A percentile compares a stretch with the other conserved stretches of the same genome.
Evolutionary conservation across 2,797 vertebrate genomes (phyloP).

Genomic region (Gallinago nigripennis): DNA sequence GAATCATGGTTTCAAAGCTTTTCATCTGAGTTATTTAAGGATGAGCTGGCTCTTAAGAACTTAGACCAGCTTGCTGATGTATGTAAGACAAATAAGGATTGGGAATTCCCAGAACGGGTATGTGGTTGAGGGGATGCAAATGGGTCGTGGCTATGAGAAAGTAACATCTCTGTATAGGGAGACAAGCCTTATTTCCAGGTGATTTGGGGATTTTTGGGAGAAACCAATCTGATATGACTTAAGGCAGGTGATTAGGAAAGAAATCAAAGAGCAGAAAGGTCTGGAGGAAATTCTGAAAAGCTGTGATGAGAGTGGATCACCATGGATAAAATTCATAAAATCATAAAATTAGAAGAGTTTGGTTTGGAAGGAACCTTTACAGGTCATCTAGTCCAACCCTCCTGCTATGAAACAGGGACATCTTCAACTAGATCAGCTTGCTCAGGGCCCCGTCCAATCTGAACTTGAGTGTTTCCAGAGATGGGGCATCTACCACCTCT

Average conservation of each 20-base stretch:
- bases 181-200: not conserved
- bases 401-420: not conserved
- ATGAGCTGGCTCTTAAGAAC: not conserved
- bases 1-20: not conserved
- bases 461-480: not conserved
- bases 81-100: not conserved
- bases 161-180: not conserved
- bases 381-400: not conserved
- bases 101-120: not conserved
- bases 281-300: not conserved
- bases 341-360: not conserved
- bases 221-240: not conserved
- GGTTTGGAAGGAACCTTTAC: not conserved
- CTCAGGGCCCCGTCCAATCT: not conserved
- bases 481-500: not conserved
- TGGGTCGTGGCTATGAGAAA: not conserved
- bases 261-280: not conserved
- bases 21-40: not conserved
- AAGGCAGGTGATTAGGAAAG: not conserved
- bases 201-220: not conserved
- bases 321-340: not conserved
- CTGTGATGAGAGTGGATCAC: not conserved
- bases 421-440: not conserved
- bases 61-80: not conserved
- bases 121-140: not conserved